A percentile compares a stretch with the other conserved stretches of the same genome.
phyloP scores from a whole-genome alignment of 1,140 invertebrate genomes.

The Apolygus lucorum region DNA sequence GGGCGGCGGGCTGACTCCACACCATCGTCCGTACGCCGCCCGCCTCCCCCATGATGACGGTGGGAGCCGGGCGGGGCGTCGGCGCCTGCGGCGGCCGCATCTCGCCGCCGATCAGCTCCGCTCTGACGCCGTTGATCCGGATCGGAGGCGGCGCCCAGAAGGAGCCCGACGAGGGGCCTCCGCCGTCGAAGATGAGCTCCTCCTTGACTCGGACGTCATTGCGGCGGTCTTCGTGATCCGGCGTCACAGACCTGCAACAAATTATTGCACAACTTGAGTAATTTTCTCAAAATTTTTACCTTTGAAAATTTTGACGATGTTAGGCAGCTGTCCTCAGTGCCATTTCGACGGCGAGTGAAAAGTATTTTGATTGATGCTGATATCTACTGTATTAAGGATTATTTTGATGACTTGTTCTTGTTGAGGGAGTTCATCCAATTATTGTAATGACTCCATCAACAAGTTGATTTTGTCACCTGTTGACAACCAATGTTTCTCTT shows the following conservation, averaged over 20 bases:
- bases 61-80: slow-evolving; percentile 56
- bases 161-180: slow-evolving; percentile 34
- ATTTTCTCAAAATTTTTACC: too few species aligned
- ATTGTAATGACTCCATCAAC: too few species aligned
- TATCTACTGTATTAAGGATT: too few species aligned
- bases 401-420: too few species aligned
- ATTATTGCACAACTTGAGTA: slow-evolving; percentile 13
- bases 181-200: slow-evolving; percentile 46
- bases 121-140: slow-evolving; percentile 23
- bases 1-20: slow-evolving; percentile 59
- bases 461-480: too few species aligned
- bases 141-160: slow-evolving; percentile 9
- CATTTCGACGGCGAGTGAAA: too few species aligned
- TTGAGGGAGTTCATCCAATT: too few species aligned
- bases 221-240: slow-evolving; percentile 33
- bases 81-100: slow-evolving; percentile 37
- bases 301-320: too few species aligned
- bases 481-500: too few species aligned
- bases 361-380: too few species aligned
- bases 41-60: slow-evolving; percentile 82
- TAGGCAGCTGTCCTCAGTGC: too few species aligned
- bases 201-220: slow-evolving; percentile 41
- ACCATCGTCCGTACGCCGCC: slow-evolving; percentile 85
- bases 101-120: slow-evolving; percentile 32
- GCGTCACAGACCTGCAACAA: slow-evolving; percentile 35